A percentile compares a stretch with the other conserved stretches of the same genome.
These are phyloP conservation scores for Oophaga sylvatica DNA, from an alignment of 2,797 vertebrate species.

Conservation along the genomic window DNA sequence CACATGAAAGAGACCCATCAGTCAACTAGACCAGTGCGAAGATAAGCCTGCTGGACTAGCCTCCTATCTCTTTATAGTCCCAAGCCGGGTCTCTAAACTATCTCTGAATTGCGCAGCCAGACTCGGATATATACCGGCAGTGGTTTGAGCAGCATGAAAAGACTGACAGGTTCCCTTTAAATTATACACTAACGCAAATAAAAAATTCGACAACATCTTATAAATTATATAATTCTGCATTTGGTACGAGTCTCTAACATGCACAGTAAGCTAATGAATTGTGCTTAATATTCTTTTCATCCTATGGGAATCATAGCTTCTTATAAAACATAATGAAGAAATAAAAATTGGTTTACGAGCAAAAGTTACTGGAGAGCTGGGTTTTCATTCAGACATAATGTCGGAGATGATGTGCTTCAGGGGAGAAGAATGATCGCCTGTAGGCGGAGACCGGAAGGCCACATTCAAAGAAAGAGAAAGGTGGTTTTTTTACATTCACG, in stretches of 20 bases:
- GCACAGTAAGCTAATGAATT: not conserved
- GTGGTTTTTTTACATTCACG: constrained; percentile 62
- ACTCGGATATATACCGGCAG: no score
- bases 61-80: no score
- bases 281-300: not conserved
- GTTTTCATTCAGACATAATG: constrained; percentile 65
- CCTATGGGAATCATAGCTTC: not conserved
- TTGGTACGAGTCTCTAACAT: not conserved
- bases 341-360: constrained; percentile 63
- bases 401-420: constrained; percentile 65
- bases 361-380: constrained; percentile 70
- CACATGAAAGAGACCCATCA: no score
- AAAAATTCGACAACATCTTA: no score
- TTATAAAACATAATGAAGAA: constrained; percentile 52
- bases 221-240: no score
- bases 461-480: constrained; percentile 57
- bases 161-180: no score
- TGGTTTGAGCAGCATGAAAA: no score
- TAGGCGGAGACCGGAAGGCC: constrained; percentile 61
- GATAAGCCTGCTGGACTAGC: no score
- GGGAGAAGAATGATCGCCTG: constrained; percentile 61
- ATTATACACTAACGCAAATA: no score
- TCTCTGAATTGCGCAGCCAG: no score
- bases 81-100: no score
- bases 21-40: no score